phyloP scores from a whole-genome alignment of 2,797 vertebrate species.

The Xerus rutilus region DNA sequence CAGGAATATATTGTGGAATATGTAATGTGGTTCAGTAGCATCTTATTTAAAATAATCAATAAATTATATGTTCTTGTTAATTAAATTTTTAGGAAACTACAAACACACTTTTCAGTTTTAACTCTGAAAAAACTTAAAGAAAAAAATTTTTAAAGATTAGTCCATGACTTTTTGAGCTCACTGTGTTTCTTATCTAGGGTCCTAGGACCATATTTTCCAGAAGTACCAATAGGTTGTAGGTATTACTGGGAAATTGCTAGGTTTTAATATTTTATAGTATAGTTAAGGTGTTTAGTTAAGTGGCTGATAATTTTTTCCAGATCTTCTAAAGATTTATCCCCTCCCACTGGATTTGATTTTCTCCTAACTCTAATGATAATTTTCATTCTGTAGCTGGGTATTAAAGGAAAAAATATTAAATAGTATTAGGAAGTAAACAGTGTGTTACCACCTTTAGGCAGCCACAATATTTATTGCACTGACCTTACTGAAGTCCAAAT shows the following conservation, averaged over 20 bases:
- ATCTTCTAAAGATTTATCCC: not conserved
- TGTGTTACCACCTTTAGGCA: not conserved
- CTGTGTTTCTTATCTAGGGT: not conserved
- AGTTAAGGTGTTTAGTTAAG: not conserved
- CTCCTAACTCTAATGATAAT: not conserved
- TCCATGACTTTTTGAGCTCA: not conserved
- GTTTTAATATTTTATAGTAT: not conserved
- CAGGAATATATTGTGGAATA: not conserved
- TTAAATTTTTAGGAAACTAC: slow-evolving; percentile 32
- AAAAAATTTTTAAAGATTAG: not conserved
- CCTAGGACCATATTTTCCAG: not conserved
- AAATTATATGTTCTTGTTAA: slow-evolving; percentile 11
- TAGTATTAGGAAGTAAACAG: not conserved
- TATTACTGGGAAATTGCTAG: not conserved
- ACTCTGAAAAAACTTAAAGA: not conserved
- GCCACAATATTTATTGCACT: not conserved
- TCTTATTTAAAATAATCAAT: not conserved
- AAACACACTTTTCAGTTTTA: slow-evolving; percentile 14
- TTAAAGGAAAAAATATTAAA: not conserved
- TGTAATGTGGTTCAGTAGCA: not conserved
- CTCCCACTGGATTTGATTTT: not conserved
- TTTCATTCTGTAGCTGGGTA: not conserved
- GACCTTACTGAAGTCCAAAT: not conserved
- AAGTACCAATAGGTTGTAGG: not conserved
- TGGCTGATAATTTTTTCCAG: not conserved